These are phyloP conservation scores for Onychostruthus taczanowskii DNA, from an alignment of 2,113 vertebrate species.

Conservation along the genomic window DNA sequence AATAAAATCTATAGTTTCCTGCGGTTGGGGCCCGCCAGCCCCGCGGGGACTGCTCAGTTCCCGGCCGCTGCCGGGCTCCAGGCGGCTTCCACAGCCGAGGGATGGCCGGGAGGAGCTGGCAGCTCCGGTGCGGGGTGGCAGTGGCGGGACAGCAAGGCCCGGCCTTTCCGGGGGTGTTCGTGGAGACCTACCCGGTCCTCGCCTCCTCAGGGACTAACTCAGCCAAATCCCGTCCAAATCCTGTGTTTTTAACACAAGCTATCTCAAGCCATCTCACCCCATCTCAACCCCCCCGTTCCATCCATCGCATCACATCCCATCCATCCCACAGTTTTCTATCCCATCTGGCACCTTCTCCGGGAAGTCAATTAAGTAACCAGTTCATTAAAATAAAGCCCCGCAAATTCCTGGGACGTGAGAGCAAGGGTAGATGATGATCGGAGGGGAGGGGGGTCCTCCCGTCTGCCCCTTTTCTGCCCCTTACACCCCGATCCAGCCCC, in stretches of 20 bases:
- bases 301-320: neutral
- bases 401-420: neutral
- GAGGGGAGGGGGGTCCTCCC: too few species aligned
- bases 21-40: neutral
- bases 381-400: neutral
- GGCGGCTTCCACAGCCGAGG: neutral
- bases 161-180: neutral
- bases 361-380: neutral
- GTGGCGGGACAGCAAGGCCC: neutral
- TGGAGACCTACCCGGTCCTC: neutral
- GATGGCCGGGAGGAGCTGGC: fast-evolving
- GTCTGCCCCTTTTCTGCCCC: neutral
- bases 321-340: neutral
- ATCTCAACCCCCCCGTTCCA: neutral
- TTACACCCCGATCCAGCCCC: too few species aligned
- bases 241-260: neutral
- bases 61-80: neutral
- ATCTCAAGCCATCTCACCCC: too few species aligned
- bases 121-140: neutral
- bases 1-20: neutral
- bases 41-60: neutral
- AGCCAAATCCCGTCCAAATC: neutral
- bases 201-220: neutral
- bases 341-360: neutral
- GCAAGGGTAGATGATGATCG: neutral